Base-by-base conservation (phyloP, 2,888 invertebrate species). In the Drosophila neotestacea region DNA sequence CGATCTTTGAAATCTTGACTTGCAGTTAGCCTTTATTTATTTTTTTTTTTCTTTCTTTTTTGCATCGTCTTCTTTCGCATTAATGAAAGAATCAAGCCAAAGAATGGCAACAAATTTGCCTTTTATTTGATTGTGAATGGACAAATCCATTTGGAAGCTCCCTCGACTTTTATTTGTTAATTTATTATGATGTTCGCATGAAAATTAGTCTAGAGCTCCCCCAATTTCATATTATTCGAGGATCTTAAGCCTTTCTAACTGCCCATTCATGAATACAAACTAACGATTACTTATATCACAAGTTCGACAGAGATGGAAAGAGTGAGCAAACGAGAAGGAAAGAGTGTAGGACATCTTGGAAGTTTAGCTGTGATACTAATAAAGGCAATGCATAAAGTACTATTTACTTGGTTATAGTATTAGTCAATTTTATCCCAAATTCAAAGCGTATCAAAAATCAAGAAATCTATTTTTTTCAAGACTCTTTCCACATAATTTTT, bases 131-230 rank as follows among this genome's bases (percentile, higher is more conserved):
- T 83, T 85, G 75, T 71, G 62, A 69, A 64, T 58, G 63, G 42
- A 65, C 81, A 79, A 84, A 78, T 78, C 81, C 81, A 77, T 82
- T 86, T 73, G 84, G 63, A 55, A 65, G 70, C 67, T 28, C 28
- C 30, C 27, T 66, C 56, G 79, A 83, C 70, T 86, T 88, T 88
- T 88, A 88, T 85, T 85, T 88, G 85, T 83, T 88, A 86, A 85
- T 85, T 85, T 85, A 85, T 85, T 85, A 83, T 88, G 87, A 85
- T 85, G 86, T 85, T 85, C 84, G 73, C 41, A 70, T 83, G 84
- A 85, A 85, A 88, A 85, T 85, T 80, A 85, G 88, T 85, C 78
- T 70, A 74, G 69, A 80, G 85, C 69, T 77, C 59, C 80, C 72
- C 68, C 83, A 85, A 85, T 88, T 87, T 87, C 76, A 79, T 82